phyloP scores from a whole-genome alignment of 2,888 invertebrate genomes.

The Machimus atricapillus region DNA sequence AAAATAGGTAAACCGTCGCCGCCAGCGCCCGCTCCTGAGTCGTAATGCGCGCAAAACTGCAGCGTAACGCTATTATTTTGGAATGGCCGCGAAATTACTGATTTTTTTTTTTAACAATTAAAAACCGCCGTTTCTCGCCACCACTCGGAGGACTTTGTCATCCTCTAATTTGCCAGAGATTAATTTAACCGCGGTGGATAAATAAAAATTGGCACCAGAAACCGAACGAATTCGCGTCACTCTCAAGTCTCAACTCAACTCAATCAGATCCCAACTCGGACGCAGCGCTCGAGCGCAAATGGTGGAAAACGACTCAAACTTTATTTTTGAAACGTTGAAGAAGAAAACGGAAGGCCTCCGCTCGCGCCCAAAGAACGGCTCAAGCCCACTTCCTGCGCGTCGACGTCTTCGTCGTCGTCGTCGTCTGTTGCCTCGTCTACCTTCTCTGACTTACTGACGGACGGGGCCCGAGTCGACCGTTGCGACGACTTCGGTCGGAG shows the following conservation, averaged over 20 bases:
- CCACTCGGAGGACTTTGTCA: neutral
- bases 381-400: neutral
- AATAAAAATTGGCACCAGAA: conserved; percentile 2
- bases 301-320: neutral
- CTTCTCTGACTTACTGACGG: neutral
- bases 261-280: neutral
- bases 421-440: neutral
- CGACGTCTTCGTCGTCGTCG: neutral
- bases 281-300: neutral
- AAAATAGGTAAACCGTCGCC: neutral
- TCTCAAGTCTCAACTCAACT: no score
- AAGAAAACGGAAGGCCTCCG: neutral
- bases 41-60: conserved; percentile 8
- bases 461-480: neutral
- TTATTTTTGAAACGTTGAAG: neutral
- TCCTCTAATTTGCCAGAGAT: neutral
- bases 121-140: neutral
- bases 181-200: neutral
- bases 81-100: neutral
- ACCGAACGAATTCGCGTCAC: neutral
- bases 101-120: neutral
- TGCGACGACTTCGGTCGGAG: neutral
- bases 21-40: neutral
- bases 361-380: neutral
- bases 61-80: conserved; percentile 13